Evolutionary conservation across 1,140 invertebrate genomes (phyloP), one percentile per base, ranked within the genome.

Genomic region (Trachelipus rathkii): DNA sequence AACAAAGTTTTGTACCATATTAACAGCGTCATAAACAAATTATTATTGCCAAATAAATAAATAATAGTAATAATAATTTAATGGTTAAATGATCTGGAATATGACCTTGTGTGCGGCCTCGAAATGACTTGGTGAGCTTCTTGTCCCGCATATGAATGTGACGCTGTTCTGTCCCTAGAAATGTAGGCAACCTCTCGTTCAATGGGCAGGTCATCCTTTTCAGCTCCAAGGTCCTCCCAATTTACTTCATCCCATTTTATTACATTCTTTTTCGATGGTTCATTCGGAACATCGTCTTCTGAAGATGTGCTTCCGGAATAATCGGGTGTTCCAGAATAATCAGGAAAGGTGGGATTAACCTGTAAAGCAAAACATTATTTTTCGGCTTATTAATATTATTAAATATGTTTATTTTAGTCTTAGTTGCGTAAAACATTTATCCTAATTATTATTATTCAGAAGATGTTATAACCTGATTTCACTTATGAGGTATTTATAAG

Each of bases 21-120:
- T n/a, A 33, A 33, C 33, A 33, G 33, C 33, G 6, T 33, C 33
- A 33, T 33, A 60, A 13, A 60, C 19, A 60, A 19, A 15, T 60
- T 60, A 60, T 60, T 60, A 60, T 60, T 60, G 50, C 50, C 19
- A 60, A 60, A 60, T 33, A 60, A 60, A 13, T 19, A 60, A 60
- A 60, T 60, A 15, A 60, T 13, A 60, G 50, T 60, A 60, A 60
- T 60, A 8, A 13, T 19, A 60, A 60, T 60, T 6, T 60, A 60
- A 60, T 15, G 8, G 11, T 60, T 60, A 19, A 19, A 15, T 60
- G 50, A 60, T 60, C 19, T 60, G 11, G 50, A 1, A 60, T 15
- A 60, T 60, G 50, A 60, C 19, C 50, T 60, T 15, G 50, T 60
- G 50, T 19, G 50, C 2, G 50, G 50, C 19, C 50, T 13, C 8